Base-by-base conservation (phyloP, 1,140 invertebrate species). In the Monomorium pharaonis region DNA sequence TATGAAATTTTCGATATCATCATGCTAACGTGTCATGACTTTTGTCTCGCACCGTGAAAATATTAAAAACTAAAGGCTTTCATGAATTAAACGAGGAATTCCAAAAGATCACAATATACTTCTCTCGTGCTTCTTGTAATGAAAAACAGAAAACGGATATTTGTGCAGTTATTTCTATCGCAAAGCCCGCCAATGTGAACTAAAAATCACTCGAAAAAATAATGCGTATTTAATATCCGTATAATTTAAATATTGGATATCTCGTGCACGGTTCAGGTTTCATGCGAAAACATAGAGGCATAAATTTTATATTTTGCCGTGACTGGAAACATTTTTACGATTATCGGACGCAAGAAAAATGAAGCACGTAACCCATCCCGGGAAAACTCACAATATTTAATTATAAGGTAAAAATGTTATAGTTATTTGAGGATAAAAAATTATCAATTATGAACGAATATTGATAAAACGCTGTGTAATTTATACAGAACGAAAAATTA, bases 241-340 rank as follows among this genome's bases (percentile, higher is more conserved):
- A 74, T 83, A 74, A 83, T 83, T 83, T 83, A 83, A 83, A 83
- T 83, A 83, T 83, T 83, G 78, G 44, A 83, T 74, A 83, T 83
- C 67, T 83, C 78, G 78, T 51, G 51, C 51, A 83, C 67, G 78
- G 69, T 72, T 83, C 78, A 47, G 44, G 54, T 83, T 83, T 83
- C 78, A 74, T 74, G 56, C 67, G 67, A 54, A 74, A 83, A 74
- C 67, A 74, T 58, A 33, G 76, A 47, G 76, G 78, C 67, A 83
- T 83, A 83, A 83, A 83, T 83, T 83, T 83, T 74, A 83, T 83
- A 83, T 74, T 70, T 83, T 33, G 21, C 47, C 27, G 67, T n/a
- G 67, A 83, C 69, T 47, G 78, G 67, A 74, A 83, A 72, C 67
- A 83, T 83, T 83, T 83, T 83, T 83, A 72, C 67, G 51, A 83